phyloP scores from a whole-genome alignment of 2,797 vertebrate genomes.

The Melanotaenia maccullochi region DNA sequence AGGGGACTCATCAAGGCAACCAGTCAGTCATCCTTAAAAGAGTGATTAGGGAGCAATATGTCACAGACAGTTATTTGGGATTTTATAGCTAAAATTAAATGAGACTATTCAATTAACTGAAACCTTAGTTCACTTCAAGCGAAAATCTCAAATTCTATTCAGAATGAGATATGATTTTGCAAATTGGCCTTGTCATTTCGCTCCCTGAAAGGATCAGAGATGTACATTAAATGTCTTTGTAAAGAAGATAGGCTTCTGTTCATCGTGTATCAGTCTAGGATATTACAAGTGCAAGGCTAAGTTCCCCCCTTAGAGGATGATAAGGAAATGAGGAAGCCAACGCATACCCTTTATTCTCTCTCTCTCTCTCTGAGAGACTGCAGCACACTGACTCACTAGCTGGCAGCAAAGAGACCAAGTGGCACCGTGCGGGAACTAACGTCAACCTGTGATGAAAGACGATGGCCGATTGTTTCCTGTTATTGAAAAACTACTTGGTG shows the following conservation, averaged over 20 bases:
- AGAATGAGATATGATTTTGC: constrained; percentile 31
- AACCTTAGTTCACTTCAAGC: constrained; percentile 16
- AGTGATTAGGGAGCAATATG: constrained; percentile 4
- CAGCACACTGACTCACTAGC: constrained; percentile 45
- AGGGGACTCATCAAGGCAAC: constrained; percentile 3
- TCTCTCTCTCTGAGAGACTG: constrained; percentile 36
- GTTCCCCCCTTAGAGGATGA: constrained; percentile 68
- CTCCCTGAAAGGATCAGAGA: constrained; percentile 10
- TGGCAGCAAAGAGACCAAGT: constrained; percentile 77
- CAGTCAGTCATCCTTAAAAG: constrained; percentile 3
- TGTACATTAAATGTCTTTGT: constrained; percentile 28
- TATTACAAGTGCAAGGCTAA: constrained; percentile 58
- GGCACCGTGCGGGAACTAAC: constrained; percentile 76
- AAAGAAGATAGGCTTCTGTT: constrained; percentile 37
- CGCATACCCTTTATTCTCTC: constrained; percentile 45
- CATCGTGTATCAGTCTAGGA: constrained; percentile 41
- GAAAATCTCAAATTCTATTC: constrained; percentile 21
- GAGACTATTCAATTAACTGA: constrained; percentile 15
- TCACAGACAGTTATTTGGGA: constrained; percentile 17
- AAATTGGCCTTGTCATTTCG: constrained; percentile 31
- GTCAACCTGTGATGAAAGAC: constrained; percentile 78
- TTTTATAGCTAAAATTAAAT: constrained; percentile 25
- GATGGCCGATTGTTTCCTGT: constrained; percentile 83
- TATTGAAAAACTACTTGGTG: constrained; percentile 79
- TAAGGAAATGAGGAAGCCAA: constrained; percentile 74